Evolutionary conservation across 2,888 invertebrate genomes (phyloP).

Genomic region (Pseudeuparius sepicola): DNA sequence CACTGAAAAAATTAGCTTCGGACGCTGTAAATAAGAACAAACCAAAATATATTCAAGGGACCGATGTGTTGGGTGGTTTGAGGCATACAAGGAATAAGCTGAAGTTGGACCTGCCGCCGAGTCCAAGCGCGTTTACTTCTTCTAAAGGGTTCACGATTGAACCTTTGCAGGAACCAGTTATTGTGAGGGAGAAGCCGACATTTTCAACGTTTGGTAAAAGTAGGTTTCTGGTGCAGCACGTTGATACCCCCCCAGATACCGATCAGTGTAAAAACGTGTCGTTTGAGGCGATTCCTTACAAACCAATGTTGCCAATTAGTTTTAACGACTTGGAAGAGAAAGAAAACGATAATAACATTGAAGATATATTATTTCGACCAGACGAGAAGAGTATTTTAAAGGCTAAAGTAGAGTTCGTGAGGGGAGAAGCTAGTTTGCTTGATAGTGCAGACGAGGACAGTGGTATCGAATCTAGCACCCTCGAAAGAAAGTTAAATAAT

Average conservation of each 20-base stretch:
- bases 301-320: slow-evolving; percentile 25
- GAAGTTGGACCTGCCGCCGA: slow-evolving; percentile 58
- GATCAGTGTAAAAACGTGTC: slow-evolving; percentile 34
- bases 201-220: slow-evolving; percentile 52
- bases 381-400: slow-evolving; percentile 1
- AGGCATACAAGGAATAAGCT: slow-evolving; percentile 62
- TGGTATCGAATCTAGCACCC: slow-evolving; percentile 54
- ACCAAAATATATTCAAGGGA: too few species aligned
- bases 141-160: slow-evolving; percentile 36
- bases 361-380: slow-evolving; percentile 12
- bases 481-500: slow-evolving; percentile 43
- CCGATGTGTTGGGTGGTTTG: slow-evolving; percentile 51
- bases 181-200: slow-evolving; percentile 42
- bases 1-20: slow-evolving; percentile 33
- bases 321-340: background rate
- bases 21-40: slow-evolving; percentile 30
- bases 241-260: slow-evolving; percentile 34
- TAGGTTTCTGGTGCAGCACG: slow-evolving; percentile 38
- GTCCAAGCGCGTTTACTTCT: slow-evolving; percentile 41
- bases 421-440: slow-evolving; percentile 50
- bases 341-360: slow-evolving; percentile 4
- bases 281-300: slow-evolving; percentile 38
- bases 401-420: slow-evolving; percentile 24
- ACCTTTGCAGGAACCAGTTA: slow-evolving; percentile 39
- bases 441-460: slow-evolving; percentile 58